A percentile compares a stretch with the other conserved stretches of the same genome.
Evolutionary conservation across 2,113 vertebrate genomes (phyloP).

Genomic region (Zosterops hypoxanthus): DNA sequence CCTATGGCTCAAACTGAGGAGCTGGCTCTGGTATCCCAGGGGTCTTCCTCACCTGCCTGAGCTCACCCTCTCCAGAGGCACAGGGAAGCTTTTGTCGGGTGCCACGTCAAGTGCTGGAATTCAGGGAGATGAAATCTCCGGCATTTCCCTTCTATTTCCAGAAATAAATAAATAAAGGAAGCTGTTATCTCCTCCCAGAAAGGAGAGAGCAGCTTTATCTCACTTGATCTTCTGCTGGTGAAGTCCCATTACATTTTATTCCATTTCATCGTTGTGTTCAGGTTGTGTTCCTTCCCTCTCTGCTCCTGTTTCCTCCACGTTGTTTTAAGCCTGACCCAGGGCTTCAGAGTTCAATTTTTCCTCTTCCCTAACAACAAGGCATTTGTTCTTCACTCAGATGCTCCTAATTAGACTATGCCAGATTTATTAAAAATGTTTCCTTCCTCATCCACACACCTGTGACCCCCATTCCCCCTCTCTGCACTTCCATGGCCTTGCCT

Average conservation of each 20-base stretch:
- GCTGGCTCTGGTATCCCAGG: too few species aligned
- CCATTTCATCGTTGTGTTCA: not conserved
- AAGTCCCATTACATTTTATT: not conserved
- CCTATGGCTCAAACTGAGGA: not conserved
- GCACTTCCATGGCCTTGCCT: not conserved
- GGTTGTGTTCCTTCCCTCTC: not conserved
- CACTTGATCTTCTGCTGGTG: not conserved
- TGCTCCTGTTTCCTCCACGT: not conserved
- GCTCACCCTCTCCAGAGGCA: not conserved
- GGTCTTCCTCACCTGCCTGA: not conserved
- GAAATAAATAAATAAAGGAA: not conserved
- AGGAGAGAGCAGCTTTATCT: not conserved
- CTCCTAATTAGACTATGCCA: not conserved
- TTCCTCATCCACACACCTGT: not conserved
- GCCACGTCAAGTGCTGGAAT: not conserved
- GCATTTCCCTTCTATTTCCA: not conserved
- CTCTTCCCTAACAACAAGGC: not conserved
- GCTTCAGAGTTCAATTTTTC: not conserved
- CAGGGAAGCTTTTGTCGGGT: fast-evolving
- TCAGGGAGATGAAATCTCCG: not conserved
- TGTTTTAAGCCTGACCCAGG: not conserved
- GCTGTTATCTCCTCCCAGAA: not conserved
- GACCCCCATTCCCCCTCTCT: not conserved
- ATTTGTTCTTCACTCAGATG: not conserved
- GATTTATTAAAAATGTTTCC: not conserved